Evolutionary conservation across 2,888 invertebrate species (phyloP), one percentile per base, ranked within the genome.

Genomic region (Heterodera filipjevi): DNA sequence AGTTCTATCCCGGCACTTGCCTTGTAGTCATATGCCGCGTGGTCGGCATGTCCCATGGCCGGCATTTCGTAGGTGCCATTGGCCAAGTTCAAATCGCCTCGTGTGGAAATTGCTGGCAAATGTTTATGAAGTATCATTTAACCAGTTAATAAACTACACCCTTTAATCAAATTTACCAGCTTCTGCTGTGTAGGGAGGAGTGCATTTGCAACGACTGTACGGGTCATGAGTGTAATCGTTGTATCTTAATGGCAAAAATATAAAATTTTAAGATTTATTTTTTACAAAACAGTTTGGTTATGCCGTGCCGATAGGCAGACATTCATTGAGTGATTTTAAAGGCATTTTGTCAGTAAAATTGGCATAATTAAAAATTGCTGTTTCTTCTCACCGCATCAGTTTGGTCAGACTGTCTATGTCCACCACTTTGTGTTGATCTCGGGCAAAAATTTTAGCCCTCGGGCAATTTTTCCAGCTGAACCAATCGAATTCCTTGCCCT

Each of bases 21-120:
- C 91, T 93, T 94, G 89, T 92, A 92, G 89, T 94, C 94, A 1
- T 92, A 93, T 49, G 92, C 93, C 82, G 93, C 93, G 90, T 93
- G 93, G 84, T 92, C 91, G 83, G 93, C 91, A 90, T 93, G 93
- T 0, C 93, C 92, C 81, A 81, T 82, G 39, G 82, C 92, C 39
- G 91, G 91, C 89, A 93, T 93, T 27, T 93, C 93, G 77, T 92
- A 94, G 32, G 92, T 92, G n/a, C 94, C 93, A 84, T 93, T 92
- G 6, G 91, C 90, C 0, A 89, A 93, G 90, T 94, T 94, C 82
- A 94, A 91, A 89, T 94, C 94, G 89, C 92, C 92, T 72, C 93
- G 89, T 2, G 93, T 92, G 8, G 93, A 92, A 84, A 94, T 92
- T 68, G 93, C 93, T 90, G 39, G 66, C 81, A 68, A n/a, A 22